Conservation (phyloP, 2,797 vertebrate genomes). For the Sebastes diploproa region DNA sequence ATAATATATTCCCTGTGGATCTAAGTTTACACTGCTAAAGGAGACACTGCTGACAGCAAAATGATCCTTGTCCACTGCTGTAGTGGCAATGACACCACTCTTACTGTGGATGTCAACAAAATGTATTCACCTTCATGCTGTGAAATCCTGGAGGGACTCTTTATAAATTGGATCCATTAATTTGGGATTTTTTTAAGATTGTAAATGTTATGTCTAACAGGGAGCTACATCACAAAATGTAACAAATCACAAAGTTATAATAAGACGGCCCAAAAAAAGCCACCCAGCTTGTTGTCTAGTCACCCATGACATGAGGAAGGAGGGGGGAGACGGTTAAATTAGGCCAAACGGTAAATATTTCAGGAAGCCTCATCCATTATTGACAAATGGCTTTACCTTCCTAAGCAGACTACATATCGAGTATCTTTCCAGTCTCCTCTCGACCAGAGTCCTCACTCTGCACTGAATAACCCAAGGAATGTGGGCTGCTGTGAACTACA, state of each 20-base stretch:
- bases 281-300: constrained; percentile 53
- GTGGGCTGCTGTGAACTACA: background rate
- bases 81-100: background rate
- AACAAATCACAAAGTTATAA: constrained; percentile 21
- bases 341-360: constrained; percentile 87
- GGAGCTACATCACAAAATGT: background rate
- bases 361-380: constrained; percentile 83
- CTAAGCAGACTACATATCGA: constrained; percentile 77
- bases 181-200: background rate
- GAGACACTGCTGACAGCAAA: constrained; percentile 15
- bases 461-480: constrained; percentile 46
- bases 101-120: background rate
- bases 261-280: constrained; percentile 13
- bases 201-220: background rate
- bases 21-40: constrained; percentile 12
- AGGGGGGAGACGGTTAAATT: constrained; percentile 75
- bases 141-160: background rate
- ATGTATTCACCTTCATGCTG: background rate
- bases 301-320: constrained; percentile 62
- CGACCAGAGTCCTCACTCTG: constrained; percentile 17
- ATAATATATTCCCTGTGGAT: constrained; percentile 7
- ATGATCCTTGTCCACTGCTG: constrained; percentile 11
- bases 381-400: constrained; percentile 79
- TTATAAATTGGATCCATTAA: background rate
- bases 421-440: constrained; percentile 76